phyloP scores from a whole-genome alignment of 2,888 invertebrate species.

The Sinelater perroti region DNA sequence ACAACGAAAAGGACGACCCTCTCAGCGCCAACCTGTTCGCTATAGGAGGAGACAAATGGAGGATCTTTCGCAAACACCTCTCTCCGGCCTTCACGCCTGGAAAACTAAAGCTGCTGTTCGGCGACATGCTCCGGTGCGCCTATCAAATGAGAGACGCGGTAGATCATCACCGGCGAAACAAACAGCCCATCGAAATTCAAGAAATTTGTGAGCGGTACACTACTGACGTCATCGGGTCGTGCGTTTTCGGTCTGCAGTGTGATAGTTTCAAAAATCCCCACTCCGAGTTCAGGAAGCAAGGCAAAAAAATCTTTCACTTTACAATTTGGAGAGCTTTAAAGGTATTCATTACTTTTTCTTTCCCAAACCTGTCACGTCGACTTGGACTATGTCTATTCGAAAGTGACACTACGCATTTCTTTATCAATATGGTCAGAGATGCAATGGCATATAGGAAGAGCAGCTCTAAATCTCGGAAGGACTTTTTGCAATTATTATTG shows the following conservation, averaged over 20 bases:
- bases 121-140: conserved; percentile 48
- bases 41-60: neutral
- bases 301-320: conserved; percentile 20
- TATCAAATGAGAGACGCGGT: conserved; percentile 3
- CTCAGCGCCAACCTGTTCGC: conserved; percentile 60
- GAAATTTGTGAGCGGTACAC: conserved; percentile 21
- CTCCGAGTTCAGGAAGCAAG: conserved; percentile 52
- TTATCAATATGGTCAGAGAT: conserved; percentile 57
- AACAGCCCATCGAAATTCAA: conserved; percentile 20
- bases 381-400: neutral
- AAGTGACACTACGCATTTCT: conserved; percentile 52
- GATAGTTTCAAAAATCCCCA: conserved; percentile 43
- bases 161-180: neutral
- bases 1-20: conserved; percentile 60
- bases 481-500: conserved; percentile 65
- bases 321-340: neutral
- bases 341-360: neutral
- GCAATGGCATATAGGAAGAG: conserved; percentile 60
- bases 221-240: conserved; percentile 28
- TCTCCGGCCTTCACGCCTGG: conserved; percentile 64
- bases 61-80: conserved; percentile 43
- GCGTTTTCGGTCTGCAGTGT: conserved; percentile 12
- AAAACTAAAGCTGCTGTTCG: conserved; percentile 57
- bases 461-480: conserved; percentile 61
- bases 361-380: neutral